Evolutionary conservation across 1,140 invertebrate species (phyloP), one percentile per base, ranked within the genome.

Genomic region (Neodiprion virginianus): DNA sequence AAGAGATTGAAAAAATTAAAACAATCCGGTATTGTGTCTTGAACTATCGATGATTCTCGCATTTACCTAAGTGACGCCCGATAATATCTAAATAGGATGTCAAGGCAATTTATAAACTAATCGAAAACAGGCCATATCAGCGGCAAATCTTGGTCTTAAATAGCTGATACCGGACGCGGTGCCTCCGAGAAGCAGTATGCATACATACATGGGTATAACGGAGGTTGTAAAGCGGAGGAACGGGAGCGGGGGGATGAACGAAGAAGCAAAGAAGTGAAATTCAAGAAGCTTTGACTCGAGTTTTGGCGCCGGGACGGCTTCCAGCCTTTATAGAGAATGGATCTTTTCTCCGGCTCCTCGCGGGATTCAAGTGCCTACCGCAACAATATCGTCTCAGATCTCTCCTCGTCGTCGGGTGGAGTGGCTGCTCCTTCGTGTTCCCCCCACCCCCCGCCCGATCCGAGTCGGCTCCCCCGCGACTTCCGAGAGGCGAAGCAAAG

Each of bases 401-500:
- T 61, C 53, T 61, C 53, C 11, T 4, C 11, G 11, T 7, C 61
- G 61, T 21, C 73, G 80, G 82, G 80, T 84, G 80, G 81, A 85
- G 84, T 83, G 80, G 75, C 28, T 40, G 28, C 1, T 48, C 12
- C 53, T 72, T 65, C 75, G 70, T 61, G 50, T 67, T 40, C 72
- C 69, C 73, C 71, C 48, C 73, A 67, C 50, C 73, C 61, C 61
- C 73, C 28, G 71, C 23, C 73, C 47, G 65, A 75, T 78, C 67
- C 75, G 61, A 65, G 1, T 71, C 47, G 21, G 72, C 74, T 73
- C 21, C 17, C 77, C 68, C 75, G 74, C 77, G 74, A 74, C 74
- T 81, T 77, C 76, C 77, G 78, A 84, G 80, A 79, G 76, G 78
- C 77, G 76, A 76, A 83, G 82, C 75, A 83, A 85, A 85, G 82